Base-by-base conservation (phyloP, 2,113 vertebrate species). In the Diphyllodes magnificus region DNA sequence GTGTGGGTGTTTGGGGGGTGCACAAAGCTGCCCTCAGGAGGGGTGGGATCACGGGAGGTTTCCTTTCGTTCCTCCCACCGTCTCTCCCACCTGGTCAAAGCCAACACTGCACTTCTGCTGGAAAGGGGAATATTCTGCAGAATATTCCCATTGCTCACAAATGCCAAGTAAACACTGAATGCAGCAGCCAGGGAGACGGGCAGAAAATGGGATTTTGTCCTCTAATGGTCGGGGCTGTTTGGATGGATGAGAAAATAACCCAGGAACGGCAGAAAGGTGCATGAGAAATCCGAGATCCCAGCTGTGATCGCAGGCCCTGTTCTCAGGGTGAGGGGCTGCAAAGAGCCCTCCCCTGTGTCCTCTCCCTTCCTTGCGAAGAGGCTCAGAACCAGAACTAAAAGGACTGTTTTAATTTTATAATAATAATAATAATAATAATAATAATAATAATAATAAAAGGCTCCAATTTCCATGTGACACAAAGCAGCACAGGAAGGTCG, bases 31-130 rank as follows among this genome's bases (percentile, higher is more conserved):
- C 44, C 37, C 90, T 60, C 0, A 4, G 63, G 51, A 66, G 42
- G 49, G 31, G 1, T 53, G 40, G n/a, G 60, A 13, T 17, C 8
- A 3, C 18, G 54, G 35, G 22, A 63, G 0, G 0, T 70, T 86
- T 57, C 65, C 35, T 71, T 40, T 30, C 39, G 16, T 33, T 56
- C 42, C 30, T 59, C 66, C 63, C 69, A 35, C 7, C 22, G 82
- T 30, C 69, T 42, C 25, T 70, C 81, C 84, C 47, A 50, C 37
- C 44, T 61, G 53, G 28, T 45, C n/a, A 39, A 61, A 54, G 53
- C 40, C 64, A 45, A 7, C 15, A 2, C 30, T 27, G 37, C 12
- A 1, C 18, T 76, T 39, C 13, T 85, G 49, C 73, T 69, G 69
- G 49, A 47, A 60, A 57, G 19, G 47, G 63, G 63, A 2, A 33